A percentile compares a stretch with the other conserved stretches of the same genome.
Conservation (phyloP, 2,888 invertebrate genomes). For the Apeira syringaria region DNA sequence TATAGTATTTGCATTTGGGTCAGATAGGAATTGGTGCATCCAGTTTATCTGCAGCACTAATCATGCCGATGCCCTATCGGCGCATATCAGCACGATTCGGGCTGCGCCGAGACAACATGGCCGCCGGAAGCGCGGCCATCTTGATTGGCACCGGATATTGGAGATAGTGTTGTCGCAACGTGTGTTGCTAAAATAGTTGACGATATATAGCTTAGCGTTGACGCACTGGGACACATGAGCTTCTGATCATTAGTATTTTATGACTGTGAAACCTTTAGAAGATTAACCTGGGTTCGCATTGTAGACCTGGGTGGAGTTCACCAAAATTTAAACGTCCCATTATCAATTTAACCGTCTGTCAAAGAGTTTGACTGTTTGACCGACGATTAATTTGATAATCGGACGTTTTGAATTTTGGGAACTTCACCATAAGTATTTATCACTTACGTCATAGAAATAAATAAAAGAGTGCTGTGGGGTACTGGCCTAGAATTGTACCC, state of each 20-base stretch:
- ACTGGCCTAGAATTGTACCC: too few species aligned
- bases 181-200: slow-evolving; percentile 18
- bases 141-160: slow-evolving; percentile 66
- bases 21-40: slow-evolving; percentile 6
- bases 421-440: too few species aligned
- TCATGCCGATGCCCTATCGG: slow-evolving; percentile 16
- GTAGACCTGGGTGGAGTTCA: too few species aligned
- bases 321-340: too few species aligned
- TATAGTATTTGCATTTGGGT: slow-evolving; percentile 3
- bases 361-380: too few species aligned
- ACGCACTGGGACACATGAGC: background rate
- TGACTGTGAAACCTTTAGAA: too few species aligned
- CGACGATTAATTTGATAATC: too few species aligned
- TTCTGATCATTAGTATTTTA: background rate
- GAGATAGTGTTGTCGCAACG: slow-evolving; percentile 36
- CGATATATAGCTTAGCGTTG: slow-evolving; percentile 14
- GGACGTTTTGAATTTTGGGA: too few species aligned
- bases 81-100: slow-evolving; percentile 27
- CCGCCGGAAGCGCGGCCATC: slow-evolving; percentile 67
- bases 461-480: too few species aligned
- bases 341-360: too few species aligned
- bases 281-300: too few species aligned
- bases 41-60: slow-evolving; percentile 10
- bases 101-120: slow-evolving; percentile 49
- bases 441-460: background rate